Evolutionary conservation across 2,888 invertebrate genomes (phyloP).

Genomic region (Eueremaeus valkanovi): DNA sequence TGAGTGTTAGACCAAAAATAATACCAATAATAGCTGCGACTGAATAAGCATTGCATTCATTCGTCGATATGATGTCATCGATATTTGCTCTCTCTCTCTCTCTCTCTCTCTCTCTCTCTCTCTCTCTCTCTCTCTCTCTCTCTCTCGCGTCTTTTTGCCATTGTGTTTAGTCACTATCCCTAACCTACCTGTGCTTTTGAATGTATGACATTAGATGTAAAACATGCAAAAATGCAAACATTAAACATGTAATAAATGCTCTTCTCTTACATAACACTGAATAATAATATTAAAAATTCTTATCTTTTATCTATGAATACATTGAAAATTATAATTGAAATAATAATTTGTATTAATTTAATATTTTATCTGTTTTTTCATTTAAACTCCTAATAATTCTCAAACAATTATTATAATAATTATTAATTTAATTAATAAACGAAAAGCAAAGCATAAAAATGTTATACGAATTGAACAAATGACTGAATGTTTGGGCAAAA

Average conservation of each 20-base stretch:
- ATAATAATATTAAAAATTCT: neutral
- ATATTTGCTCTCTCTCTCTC: neutral
- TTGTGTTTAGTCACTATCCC: too few species aligned
- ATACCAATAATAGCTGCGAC: neutral
- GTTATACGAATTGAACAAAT: neutral
- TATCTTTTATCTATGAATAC: neutral
- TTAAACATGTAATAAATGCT: neutral
- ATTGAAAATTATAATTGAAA: neutral
- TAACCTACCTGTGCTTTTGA: too few species aligned
- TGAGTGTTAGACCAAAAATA: neutral
- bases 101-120: neutral
- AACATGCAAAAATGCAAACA: too few species aligned
- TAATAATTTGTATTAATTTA: too few species aligned
- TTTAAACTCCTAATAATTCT: neutral
- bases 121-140: too few species aligned
- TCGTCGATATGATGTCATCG: neutral
- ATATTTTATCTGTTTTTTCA: neutral
- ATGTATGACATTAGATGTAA: too few species aligned
- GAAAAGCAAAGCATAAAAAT: too few species aligned
- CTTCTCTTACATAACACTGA: neutral
- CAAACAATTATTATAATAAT: neutral
- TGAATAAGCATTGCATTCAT: constrained; percentile 1
- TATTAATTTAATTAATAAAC: constrained; percentile 15
- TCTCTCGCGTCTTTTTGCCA: too few species aligned
- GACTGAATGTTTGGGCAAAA: neutral